phyloP scores from a whole-genome alignment of 2,113 vertebrate species.

The Chloroceryle aenea region DNA sequence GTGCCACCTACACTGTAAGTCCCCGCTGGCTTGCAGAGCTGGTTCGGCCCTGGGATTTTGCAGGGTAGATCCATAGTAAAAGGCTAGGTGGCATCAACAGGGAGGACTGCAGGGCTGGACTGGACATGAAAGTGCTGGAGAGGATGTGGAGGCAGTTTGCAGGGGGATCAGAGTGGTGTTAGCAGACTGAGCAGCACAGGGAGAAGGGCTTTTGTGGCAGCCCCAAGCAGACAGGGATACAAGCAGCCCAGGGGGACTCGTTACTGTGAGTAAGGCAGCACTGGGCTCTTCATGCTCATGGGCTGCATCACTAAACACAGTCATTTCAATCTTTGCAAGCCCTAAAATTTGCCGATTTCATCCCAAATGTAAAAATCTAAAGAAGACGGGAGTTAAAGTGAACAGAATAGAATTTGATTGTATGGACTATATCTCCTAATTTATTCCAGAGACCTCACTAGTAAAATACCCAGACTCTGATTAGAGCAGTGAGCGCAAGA shows the following conservation, averaged over 20 bases:
- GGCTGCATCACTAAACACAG: constrained; percentile 27
- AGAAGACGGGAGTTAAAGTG: constrained; percentile 53
- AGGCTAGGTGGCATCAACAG: accelerated
- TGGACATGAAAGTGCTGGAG: background rate
- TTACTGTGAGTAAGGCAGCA: background rate
- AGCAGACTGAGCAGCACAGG: background rate
- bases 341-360: constrained; percentile 65
- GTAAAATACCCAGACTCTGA: constrained; percentile 57
- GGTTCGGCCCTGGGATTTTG: background rate
- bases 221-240: accelerated
- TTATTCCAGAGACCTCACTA: constrained; percentile 58
- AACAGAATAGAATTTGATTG: constrained; percentile 70
- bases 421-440: constrained; percentile 55
- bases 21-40: background rate
- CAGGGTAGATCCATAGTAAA: background rate
- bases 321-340: constrained; percentile 34
- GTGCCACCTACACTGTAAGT: background rate
- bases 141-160: background rate
- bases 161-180: background rate
- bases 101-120: background rate
- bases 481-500: constrained; percentile 18
- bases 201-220: background rate
- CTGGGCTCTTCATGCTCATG: background rate
- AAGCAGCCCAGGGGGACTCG: background rate
- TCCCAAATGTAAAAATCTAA: constrained; percentile 58